Conservation (phyloP, 1,140 invertebrate species). For the Leptinotarsa texana region DNA sequence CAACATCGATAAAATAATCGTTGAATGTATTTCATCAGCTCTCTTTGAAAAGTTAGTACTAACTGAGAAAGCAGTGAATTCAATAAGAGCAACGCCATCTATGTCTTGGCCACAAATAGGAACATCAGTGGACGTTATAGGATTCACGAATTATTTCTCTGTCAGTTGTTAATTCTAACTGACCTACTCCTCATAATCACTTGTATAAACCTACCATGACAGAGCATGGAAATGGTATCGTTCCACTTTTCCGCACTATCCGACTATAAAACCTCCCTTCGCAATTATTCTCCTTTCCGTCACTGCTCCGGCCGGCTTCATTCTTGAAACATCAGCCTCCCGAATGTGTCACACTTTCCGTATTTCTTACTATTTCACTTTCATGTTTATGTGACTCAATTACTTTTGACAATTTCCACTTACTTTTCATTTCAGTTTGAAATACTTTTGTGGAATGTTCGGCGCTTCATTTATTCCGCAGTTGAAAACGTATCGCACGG, state of each 20-base stretch:
- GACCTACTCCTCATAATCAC: no score
- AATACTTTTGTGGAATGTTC: constrained; percentile 26
- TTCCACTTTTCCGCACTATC: background rate
- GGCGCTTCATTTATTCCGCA: constrained; percentile 20
- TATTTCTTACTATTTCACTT: constrained; percentile 22
- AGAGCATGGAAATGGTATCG: background rate
- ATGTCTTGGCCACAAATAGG: no score
- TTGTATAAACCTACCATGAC: background rate
- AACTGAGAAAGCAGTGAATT: no score
- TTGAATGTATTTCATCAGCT: no score
- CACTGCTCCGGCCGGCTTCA: background rate
- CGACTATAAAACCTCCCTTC: background rate
- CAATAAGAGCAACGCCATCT: no score
- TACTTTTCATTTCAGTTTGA: constrained; percentile 27
- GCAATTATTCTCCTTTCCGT: background rate
- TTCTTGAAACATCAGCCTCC: constrained; percentile 1
- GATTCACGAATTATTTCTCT: no score
- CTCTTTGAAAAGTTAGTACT: no score
- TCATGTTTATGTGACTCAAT: constrained; percentile 31
- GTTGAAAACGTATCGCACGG: constrained; percentile 24
- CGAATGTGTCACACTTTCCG: constrained; percentile 11
- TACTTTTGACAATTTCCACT: constrained; percentile 25
- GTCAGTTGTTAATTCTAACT: no score
- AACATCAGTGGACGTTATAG: no score
- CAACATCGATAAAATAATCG: no score